These are phyloP conservation scores for Thinocorus orbignyianus DNA, from an alignment of 2,113 vertebrate species.

Conservation along the genomic window DNA sequence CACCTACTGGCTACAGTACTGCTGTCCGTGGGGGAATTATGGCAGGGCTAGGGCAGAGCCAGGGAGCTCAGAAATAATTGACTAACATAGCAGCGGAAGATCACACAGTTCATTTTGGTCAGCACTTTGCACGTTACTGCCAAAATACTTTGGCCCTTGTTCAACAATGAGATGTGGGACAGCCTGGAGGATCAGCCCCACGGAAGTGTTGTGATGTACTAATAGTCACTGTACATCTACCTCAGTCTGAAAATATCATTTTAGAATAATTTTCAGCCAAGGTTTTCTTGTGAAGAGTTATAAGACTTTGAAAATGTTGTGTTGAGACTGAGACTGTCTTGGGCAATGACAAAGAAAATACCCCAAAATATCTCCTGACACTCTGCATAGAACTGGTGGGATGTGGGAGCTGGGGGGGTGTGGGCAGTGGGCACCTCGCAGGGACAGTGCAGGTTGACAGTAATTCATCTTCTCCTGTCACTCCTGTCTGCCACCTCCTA, in stretches of 20 bases:
- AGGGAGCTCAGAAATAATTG: not conserved
- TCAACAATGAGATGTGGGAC: not conserved
- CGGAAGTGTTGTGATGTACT: accelerated
- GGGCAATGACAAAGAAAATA: not conserved
- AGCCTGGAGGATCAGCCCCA: not conserved
- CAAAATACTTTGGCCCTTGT: too few species aligned
- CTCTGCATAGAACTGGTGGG: not conserved
- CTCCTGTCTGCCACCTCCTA: not conserved
- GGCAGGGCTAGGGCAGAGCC: not conserved
- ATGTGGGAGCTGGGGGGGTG: not conserved
- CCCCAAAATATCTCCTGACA: not conserved
- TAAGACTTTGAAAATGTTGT: not conserved
- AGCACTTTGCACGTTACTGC: not conserved
- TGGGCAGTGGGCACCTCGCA: accelerated
- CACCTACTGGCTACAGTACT: not conserved
- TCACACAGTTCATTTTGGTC: not conserved
- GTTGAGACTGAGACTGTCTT: not conserved
- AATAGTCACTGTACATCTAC: not conserved
- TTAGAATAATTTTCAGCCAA: not conserved
- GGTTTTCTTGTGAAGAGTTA: not conserved
- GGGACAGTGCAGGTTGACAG: not conserved
- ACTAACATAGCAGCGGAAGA: not conserved
- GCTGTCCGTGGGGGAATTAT: not conserved
- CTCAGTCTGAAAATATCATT: not conserved
- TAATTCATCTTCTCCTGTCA: not conserved